Base-by-base conservation (phyloP, 2,113 vertebrate species). In the Mugil cephalus region DNA sequence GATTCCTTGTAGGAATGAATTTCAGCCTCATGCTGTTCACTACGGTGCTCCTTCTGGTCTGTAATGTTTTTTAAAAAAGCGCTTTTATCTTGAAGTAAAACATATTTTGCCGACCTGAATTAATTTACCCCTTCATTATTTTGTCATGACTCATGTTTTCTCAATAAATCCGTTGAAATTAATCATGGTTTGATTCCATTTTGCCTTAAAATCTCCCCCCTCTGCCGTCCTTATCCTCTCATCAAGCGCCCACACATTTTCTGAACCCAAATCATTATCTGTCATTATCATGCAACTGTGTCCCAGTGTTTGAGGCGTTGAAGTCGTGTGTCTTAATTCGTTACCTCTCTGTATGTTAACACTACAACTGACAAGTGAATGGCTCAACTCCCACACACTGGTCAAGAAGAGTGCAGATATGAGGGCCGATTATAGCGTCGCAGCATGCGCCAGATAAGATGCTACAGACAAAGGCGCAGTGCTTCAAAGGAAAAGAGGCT, bases 371-470 rank as follows among this genome's bases (percentile, higher is more conserved):
- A 61, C 59, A 81, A 77, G 71, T 69, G 52, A 63, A 21, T 10
- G 12, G 45, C 76, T 71, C 55, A 50, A 77, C 66, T 82, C 81
- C 78, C 72, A 77, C 73, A 40, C 71, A 19, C n/a, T 46, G 45
- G 74, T 40, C 58, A 63, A 7, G 50, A 61, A 14, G 24, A 77
- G 52, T 66, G 61, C 75, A 74, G 77, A 77, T 80, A 56, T 68
- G 59, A 77, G 64, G 45, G 66, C 8, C 13, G 24, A 76, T 86
- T 72, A 67, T 30, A 80, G 82, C 63, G 35, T 56, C 69, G 18
- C 67, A 65, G 45, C 30, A 52, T 58, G 65, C 43, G 7, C 45
- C 62, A 67, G 62, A 66, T 51, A 43, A 82, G 76, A 46, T 46
- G 53, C 42, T 8, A 35, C 24, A 36, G 50, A 71, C 63, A 12